These are phyloP conservation scores for Molossus molossus DNA, from an alignment of 2,797 vertebrate species.

Conservation along the genomic window DNA sequence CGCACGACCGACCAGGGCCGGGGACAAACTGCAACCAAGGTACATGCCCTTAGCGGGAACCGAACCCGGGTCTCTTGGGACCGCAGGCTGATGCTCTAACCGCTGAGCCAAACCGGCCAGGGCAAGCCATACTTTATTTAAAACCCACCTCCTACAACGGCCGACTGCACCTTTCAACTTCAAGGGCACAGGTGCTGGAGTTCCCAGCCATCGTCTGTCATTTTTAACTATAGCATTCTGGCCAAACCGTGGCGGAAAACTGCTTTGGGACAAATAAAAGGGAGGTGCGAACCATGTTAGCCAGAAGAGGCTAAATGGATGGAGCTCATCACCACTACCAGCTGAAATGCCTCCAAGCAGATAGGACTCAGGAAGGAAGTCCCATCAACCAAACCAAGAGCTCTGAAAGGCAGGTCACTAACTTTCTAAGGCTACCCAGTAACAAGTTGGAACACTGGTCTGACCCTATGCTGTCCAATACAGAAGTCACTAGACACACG, in stretches of 20 bases:
- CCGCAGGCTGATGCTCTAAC: too few relatives aligned
- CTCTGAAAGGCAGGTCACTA: background rate
- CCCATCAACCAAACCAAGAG: constrained; percentile 5
- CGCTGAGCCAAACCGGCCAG: too few relatives aligned
- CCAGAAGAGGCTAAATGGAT: background rate
- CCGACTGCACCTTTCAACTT: background rate
- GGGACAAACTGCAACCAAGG: too few relatives aligned
- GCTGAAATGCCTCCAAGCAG: background rate
- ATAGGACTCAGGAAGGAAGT: background rate
- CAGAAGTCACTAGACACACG: background rate
- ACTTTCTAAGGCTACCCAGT: background rate
- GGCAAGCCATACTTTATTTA: background rate
- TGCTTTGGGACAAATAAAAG: background rate
- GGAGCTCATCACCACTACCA: background rate
- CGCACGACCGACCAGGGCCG: too few relatives aligned
- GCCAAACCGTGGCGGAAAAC: background rate
- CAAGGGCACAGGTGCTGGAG: background rate
- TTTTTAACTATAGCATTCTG: background rate
- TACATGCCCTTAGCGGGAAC: too few relatives aligned
- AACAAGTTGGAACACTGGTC: background rate
- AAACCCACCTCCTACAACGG: background rate
- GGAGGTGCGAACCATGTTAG: background rate
- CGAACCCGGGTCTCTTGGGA: too few relatives aligned
- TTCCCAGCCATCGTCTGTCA: background rate
- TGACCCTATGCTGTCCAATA: background rate